A percentile compares a stretch with the other conserved stretches of the same genome.
These are phyloP conservation scores for Sardina pilchardus DNA, from an alignment of 2,113 vertebrate genomes.

Conservation along the genomic window DNA sequence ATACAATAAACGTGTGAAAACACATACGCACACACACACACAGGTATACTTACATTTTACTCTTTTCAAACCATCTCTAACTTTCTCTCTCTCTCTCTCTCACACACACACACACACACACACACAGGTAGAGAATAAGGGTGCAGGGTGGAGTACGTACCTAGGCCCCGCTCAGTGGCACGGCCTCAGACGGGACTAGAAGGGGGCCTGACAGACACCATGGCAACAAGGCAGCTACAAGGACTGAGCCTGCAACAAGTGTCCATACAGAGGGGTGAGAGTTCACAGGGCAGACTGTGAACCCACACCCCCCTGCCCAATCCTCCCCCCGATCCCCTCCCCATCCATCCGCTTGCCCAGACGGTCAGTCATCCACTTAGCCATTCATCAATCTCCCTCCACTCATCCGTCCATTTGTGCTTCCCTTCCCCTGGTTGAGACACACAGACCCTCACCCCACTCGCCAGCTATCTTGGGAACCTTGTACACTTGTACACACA, in stretches of 20 bases:
- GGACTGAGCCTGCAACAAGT: constrained; percentile 96
- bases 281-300: constrained; percentile 94
- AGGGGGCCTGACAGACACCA: constrained; percentile 89
- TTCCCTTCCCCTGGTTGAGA: background rate
- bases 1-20: background rate
- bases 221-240: constrained; percentile 94
- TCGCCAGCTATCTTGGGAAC: background rate
- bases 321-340: constrained; percentile 29
- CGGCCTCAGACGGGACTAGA: constrained; percentile 86
- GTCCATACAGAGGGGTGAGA: constrained; percentile 95
- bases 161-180: constrained; percentile 85
- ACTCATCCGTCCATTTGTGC: background rate
- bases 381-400: background rate
- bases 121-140: constrained; percentile 50
- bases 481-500: too few species aligned
- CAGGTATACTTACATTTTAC: background rate
- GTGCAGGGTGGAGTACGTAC: constrained; percentile 79
- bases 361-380: background rate
- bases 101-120: constrained; percentile 44
- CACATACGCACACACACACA: constrained; percentile 32
- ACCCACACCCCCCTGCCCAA: constrained; percentile 85
- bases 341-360: background rate
- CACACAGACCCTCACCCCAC: background rate
- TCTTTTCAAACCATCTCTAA: background rate
- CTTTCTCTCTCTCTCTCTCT: background rate